These are phyloP conservation scores for Drosophila ananassae DNA, from an alignment of 1,140 invertebrate genomes.

Conservation along the genomic window DNA sequence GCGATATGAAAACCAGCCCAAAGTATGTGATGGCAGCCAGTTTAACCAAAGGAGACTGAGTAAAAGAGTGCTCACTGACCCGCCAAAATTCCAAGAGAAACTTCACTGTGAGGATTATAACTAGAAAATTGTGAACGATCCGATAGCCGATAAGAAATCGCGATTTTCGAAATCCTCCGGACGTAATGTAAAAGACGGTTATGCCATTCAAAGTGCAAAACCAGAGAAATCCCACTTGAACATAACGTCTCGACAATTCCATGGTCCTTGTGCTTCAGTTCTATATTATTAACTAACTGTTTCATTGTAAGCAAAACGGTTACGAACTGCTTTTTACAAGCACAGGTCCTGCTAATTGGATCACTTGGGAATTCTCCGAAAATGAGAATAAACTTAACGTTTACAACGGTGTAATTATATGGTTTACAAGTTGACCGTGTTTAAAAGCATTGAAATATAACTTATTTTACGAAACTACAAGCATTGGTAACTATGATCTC, in stretches of 20 bases:
- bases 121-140: slow-evolving; percentile 15
- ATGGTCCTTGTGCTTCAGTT: slow-evolving; percentile 1
- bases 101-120: slow-evolving; percentile 18
- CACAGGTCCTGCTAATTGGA: background rate
- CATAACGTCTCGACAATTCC: background rate
- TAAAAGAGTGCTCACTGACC: slow-evolving; percentile 15
- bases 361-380: slow-evolving; percentile 1
- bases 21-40: slow-evolving; percentile 13
- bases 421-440: background rate
- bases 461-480: too few species aligned
- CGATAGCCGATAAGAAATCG: slow-evolving; percentile 13
- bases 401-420: background rate
- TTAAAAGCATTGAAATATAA: background rate
- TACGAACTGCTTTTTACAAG: background rate
- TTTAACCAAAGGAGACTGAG: slow-evolving; percentile 7
- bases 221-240: slow-evolving; percentile 19
- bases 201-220: slow-evolving; percentile 27
- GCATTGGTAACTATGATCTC: too few species aligned
- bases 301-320: background rate
- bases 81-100: slow-evolving; percentile 29
- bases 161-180: slow-evolving; percentile 4
- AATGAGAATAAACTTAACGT: slow-evolving; percentile 3
- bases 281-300: background rate
- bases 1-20: background rate
- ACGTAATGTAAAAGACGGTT: background rate